phyloP scores from a whole-genome alignment of 2,888 invertebrate species.

The Eupeodes luniger region DNA sequence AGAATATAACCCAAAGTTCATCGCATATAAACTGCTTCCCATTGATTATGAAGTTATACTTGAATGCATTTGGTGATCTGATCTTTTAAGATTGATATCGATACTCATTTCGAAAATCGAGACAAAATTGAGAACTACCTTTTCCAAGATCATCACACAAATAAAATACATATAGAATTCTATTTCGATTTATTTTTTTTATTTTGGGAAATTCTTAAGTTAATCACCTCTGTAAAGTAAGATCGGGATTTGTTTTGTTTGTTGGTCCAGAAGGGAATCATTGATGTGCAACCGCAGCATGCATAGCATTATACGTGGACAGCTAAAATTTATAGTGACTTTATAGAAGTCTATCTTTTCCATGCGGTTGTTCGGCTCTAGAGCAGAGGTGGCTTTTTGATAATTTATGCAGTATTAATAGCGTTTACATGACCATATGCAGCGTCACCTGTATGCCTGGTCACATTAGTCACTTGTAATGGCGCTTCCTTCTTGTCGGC shows the following conservation, averaged over 20 bases:
- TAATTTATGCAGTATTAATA: slow-evolving; percentile 74
- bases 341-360: slow-evolving; percentile 50
- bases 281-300: slow-evolving; percentile 44
- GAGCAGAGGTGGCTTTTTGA: slow-evolving; percentile 48
- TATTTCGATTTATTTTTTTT: neutral
- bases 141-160: slow-evolving; percentile 6
- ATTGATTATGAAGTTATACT: slow-evolving; percentile 49
- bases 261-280: slow-evolving; percentile 13
- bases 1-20: slow-evolving; percentile 13
- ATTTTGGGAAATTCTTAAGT: slow-evolving; percentile 31
- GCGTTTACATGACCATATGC: slow-evolving; percentile 75
- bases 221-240: slow-evolving; percentile 38
- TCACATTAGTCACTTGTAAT: slow-evolving; percentile 75
- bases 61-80: slow-evolving; percentile 21
- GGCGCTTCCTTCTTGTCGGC: slow-evolving; percentile 65
- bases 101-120: slow-evolving; percentile 45
- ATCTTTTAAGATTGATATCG: slow-evolving; percentile 63
- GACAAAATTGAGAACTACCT: slow-evolving; percentile 60
- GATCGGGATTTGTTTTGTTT: slow-evolving; percentile 1
- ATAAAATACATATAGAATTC: slow-evolving; percentile 5
- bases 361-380: neutral
- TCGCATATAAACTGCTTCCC: slow-evolving; percentile 10
- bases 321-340: slow-evolving; percentile 64
- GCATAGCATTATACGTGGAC: neutral
- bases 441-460: slow-evolving; percentile 71